phyloP scores from a whole-genome alignment of 1,140 invertebrate species.

The Neodiprion lecontei region DNA sequence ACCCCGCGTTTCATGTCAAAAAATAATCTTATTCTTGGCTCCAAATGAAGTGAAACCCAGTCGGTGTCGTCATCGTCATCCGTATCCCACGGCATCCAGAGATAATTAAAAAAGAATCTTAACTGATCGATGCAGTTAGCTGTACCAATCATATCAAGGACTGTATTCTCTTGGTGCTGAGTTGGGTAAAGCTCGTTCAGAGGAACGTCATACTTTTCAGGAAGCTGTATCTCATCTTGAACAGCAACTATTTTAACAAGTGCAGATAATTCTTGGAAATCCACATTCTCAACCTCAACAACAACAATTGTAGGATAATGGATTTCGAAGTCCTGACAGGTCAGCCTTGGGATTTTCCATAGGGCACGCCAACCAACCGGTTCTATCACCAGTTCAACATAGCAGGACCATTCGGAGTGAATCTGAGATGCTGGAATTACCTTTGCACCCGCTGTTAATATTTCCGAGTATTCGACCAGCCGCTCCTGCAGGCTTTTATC shows the following conservation, averaged over 20 bases:
- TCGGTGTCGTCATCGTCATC: conserved; percentile 66
- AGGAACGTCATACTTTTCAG: conserved; percentile 64
- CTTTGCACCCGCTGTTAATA: conserved; percentile 57
- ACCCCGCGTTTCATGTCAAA: conserved; percentile 66
- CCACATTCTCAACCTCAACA: conserved; percentile 63
- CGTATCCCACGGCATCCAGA: conserved; percentile 72
- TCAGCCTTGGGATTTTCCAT: conserved; percentile 68
- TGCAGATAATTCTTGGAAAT: conserved; percentile 60
- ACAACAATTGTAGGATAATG: conserved; percentile 67
- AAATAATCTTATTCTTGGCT: conserved; percentile 64
- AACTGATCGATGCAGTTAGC: conserved; percentile 53
- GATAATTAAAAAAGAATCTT: conserved; percentile 67
- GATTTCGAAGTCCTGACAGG: conserved; percentile 65
- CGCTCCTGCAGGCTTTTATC: conserved; percentile 67
- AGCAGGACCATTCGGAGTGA: conserved; percentile 63
- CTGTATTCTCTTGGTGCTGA: conserved; percentile 61
- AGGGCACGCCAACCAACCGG: conserved; percentile 68
- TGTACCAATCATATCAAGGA: conserved; percentile 61
- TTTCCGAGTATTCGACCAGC: conserved; percentile 62
- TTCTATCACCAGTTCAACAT: conserved; percentile 65
- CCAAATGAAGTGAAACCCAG: conserved; percentile 65
- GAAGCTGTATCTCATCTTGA: conserved; percentile 67
- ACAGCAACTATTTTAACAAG: conserved; percentile 65
- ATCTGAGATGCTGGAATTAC: conserved; percentile 62
- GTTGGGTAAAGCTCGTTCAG: conserved; percentile 68